Evolutionary conservation across 2,888 invertebrate genomes (phyloP), one percentile per base, ranked within the genome.

Genomic region (Mythimna ferrago): DNA sequence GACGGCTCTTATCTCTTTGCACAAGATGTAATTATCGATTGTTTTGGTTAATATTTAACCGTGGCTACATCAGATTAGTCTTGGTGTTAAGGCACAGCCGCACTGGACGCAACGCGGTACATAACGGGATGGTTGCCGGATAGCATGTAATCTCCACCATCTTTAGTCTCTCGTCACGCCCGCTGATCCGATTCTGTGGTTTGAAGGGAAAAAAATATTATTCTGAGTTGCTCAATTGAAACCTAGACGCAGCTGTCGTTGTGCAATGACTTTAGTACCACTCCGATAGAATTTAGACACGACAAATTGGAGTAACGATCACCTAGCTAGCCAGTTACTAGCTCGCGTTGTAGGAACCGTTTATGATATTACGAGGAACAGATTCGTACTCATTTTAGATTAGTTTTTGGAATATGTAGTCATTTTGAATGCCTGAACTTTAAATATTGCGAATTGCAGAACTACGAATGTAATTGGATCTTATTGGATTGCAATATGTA

Each of bases 101-200:
- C 74, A 82, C 71, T 84, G 73, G 70, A 84, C 73, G 70, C 79
- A 81, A 81, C 78, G 73, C 74, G 67, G 72, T 74, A 76, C 68
- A 74, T 90, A 91, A 89, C 89, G 89, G 89, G 82, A 80, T 77
- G 68, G 88, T 72, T 86, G 89, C 87, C 87, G 86, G 89, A 90
- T 89, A 87, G 85, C 87, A 84, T 88, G 89, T 88, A 92, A 91
- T 90, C 88, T 87, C 78, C 79, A 81, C 84, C 86, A 89, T 90
- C 90, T 89, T 87, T 84, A 83, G 88, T 87, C 83, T 85, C 83
- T 88, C 90, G 92, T 92, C 92, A 93, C 91, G 92, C 87, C 82
- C 77, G 87, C 83, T 90, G 91, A 87, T 84, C 89, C 88, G 86
- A 88, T 91, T 92, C 90, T 92, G 90, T 90, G 90, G 90, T 90